A percentile compares a stretch with the other conserved stretches of the same genome.
These are phyloP conservation scores for Podocnemis expansa DNA, from an alignment of 2,113 vertebrate genomes.

Conservation along the genomic window DNA sequence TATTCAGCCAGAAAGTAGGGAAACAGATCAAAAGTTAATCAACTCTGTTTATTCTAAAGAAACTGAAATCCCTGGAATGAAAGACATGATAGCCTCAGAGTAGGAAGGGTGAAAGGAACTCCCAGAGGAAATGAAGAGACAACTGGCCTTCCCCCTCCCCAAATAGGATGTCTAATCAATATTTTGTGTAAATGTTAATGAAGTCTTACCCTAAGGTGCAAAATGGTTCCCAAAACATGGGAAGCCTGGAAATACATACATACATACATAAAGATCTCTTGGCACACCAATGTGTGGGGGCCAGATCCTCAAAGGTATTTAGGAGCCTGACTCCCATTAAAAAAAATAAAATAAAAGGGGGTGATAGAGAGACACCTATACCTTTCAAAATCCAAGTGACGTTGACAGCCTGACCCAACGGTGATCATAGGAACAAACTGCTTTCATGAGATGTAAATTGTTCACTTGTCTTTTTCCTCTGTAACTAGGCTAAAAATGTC, in stretches of 20 bases:
- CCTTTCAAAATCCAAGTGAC: background rate
- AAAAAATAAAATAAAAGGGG: background rate
- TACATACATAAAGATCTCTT: background rate
- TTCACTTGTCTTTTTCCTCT: background rate
- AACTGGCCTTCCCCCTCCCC: background rate
- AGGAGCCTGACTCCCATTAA: background rate
- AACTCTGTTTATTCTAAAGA: background rate
- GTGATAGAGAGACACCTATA: background rate
- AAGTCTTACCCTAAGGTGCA: background rate
- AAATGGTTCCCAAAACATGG: background rate
- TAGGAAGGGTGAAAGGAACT: background rate
- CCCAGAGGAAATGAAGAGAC: background rate
- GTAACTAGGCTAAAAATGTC: background rate
- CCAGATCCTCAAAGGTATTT: background rate
- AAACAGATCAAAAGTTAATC: slow-evolving; percentile 37
- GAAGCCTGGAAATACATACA: background rate
- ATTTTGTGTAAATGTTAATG: background rate
- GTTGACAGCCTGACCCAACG: background rate
- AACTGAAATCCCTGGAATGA: background rate
- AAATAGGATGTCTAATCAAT: background rate
- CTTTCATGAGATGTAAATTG: background rate
- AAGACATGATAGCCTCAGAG: background rate
- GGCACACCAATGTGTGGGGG: background rate
- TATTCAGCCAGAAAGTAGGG: slow-evolving; percentile 13
- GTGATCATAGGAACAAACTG: background rate